Base-by-base conservation (phyloP, 2,113 vertebrate species). In the Tautogolabrus adspersus region DNA sequence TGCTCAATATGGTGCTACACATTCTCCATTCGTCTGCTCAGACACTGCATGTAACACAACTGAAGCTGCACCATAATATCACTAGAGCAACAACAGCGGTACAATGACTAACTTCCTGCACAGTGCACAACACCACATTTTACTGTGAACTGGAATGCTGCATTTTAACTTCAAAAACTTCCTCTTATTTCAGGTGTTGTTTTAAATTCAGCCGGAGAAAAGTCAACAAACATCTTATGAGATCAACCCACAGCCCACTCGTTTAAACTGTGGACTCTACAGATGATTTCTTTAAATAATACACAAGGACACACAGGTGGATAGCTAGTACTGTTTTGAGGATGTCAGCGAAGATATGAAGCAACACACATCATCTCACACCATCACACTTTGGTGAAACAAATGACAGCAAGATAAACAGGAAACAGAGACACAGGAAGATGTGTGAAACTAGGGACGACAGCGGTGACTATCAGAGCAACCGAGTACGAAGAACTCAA, bases 391-490 rank as follows among this genome's bases (percentile, higher is more conserved):
- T 93, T 88, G 90, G 81, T 92, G 85, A 92, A 92, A 83, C 86
- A 89, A 94, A 91, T 91, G 90, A 93, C 91, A 91, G 88, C 86
- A 80, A 91, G 91, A 94, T 94, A 94, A 95, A 95, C 94, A 95
- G 94, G 94, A 95, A 95, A 93, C 93, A 94, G 90, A 93, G 92
- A 93, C 85, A 93, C 93, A 94, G 94, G 94, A 95, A 94, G 73
- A 89, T 49, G 86, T 89, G 92, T 84, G 93, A 94, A 93, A 92
- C 87, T 89, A 90, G 89, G 93, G 92, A 94, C 88, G 80, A 87
- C 77, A 83, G 87, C 74, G 69, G 85, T 87, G 86, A 88, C 83
- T 78, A 81, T 87, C 78, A 87, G 82, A 86, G 87, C 90, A 86
- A 84, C 82, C 79, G 84, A 88, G 86, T 75, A 71, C 62, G 63